Percentiles rank a stretch among this genome's conserved stretches.
Evolutionary conservation across 2,888 invertebrate species (phyloP).

Genomic region (Agonopterix heracliana): DNA sequence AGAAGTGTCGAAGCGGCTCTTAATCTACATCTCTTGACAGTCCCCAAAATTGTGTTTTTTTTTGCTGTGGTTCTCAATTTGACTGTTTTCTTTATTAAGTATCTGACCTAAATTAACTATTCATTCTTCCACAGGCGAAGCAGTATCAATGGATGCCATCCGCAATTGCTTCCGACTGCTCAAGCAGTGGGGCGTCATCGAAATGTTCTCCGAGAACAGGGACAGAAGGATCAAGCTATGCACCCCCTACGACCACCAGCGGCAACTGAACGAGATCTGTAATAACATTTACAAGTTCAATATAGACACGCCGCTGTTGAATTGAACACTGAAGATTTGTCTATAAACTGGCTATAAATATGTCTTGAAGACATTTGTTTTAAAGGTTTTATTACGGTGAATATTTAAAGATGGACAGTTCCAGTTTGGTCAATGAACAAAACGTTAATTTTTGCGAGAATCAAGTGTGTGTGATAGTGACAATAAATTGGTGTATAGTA

Average conservation of each 20-base stretch:
- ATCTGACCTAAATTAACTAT: too few relatives aligned
- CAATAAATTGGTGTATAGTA: too few relatives aligned
- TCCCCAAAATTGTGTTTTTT: too few relatives aligned
- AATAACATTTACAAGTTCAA: slow-evolving; percentile 50
- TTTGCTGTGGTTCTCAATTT: too few relatives aligned
- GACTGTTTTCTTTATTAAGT: too few relatives aligned
- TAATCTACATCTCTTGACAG: too few relatives aligned
- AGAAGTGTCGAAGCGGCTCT: too few relatives aligned
- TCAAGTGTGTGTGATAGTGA: too few relatives aligned
- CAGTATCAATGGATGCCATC: slow-evolving; percentile 90
- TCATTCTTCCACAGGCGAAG: slow-evolving; percentile 83
- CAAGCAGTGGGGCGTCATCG: slow-evolving; percentile 87
- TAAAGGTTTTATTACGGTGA: neutral
- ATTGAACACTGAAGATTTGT: neutral
- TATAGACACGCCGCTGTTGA: slow-evolving; percentile 42
- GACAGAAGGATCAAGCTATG: slow-evolving; percentile 39
- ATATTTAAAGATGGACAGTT: too few relatives aligned
- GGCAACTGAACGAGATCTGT: slow-evolving; percentile 32
- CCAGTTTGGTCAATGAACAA: too few relatives aligned
- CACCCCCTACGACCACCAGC: slow-evolving; percentile 36
- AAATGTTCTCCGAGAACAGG: slow-evolving; percentile 56
- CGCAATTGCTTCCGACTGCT: slow-evolving; percentile 89
- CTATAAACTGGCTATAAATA: too few relatives aligned
- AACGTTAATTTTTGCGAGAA: too few relatives aligned
- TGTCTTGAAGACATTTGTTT: neutral